phyloP scores from a whole-genome alignment of 2,888 invertebrate species.

The Pedicia rivosa region DNA sequence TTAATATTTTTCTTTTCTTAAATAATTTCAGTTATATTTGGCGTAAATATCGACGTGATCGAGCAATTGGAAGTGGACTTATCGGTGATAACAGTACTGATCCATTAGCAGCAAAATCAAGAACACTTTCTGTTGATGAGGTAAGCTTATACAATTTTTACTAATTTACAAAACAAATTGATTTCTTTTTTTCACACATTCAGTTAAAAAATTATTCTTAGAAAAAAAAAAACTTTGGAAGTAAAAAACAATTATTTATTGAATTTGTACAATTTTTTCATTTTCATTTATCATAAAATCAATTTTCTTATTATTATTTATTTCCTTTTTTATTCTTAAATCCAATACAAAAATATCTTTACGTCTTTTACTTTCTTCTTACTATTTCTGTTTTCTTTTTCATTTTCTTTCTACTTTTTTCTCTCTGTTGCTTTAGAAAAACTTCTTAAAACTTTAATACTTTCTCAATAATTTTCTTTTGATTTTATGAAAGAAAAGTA shows the following conservation, averaged over 20 bases:
- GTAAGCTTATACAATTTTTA: slow-evolving; percentile 14
- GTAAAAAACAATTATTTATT: too few relatives aligned
- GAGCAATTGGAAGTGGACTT: slow-evolving; percentile 30
- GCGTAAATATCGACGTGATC: slow-evolving; percentile 34
- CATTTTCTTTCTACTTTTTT: too few relatives aligned
- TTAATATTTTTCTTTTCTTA: slow-evolving; percentile 5
- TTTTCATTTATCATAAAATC: background rate
- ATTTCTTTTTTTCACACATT: background rate
- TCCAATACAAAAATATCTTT: too few relatives aligned
- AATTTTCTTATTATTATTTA: too few relatives aligned
- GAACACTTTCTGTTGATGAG: slow-evolving; percentile 20
- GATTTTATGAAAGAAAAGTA: too few relatives aligned
- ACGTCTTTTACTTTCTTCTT: too few relatives aligned
- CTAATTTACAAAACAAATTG: background rate
- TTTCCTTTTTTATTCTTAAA: too few relatives aligned
- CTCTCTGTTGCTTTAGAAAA: too few relatives aligned
- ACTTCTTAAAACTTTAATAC: too few relatives aligned
- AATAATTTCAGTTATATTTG: slow-evolving; percentile 33
- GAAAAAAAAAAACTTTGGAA: too few relatives aligned
- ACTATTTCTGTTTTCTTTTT: too few relatives aligned
- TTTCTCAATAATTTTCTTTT: too few relatives aligned
- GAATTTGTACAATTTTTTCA: background rate
- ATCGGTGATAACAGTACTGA: slow-evolving; percentile 31
- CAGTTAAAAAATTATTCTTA: background rate
- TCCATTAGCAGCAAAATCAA: slow-evolving; percentile 19